Percentiles rank a stretch among this genome's conserved stretches.
phyloP scores from a whole-genome alignment of 2,113 vertebrate species.

The Dissostichus mawsoni region DNA sequence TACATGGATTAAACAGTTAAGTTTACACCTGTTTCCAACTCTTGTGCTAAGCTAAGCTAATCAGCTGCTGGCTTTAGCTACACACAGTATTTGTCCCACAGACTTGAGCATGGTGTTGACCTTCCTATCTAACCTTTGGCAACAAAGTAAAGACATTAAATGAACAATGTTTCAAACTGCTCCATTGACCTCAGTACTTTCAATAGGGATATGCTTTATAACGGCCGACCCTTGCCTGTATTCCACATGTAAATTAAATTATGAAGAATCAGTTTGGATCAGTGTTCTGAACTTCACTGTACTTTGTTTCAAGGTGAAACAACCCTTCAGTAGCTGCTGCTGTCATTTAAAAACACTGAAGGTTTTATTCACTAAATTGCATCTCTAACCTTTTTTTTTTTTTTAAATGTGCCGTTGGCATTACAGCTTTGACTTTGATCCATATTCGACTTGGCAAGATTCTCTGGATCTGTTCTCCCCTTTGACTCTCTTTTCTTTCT shows the following conservation, averaged over 20 bases:
- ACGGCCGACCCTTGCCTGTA: too few relatives aligned
- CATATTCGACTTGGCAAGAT: conserved; percentile 54
- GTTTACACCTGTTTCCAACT: neutral
- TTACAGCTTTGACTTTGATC: conserved; percentile 57
- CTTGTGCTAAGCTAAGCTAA: too few relatives aligned
- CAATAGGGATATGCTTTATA: too few relatives aligned
- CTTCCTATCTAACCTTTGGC: neutral
- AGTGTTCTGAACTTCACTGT: too few relatives aligned
- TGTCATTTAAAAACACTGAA: conserved; percentile 33
- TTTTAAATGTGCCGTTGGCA: conserved; percentile 26
- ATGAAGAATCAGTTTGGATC: too few relatives aligned
- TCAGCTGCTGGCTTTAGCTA: too few relatives aligned
- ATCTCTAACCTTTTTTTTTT: conserved; percentile 36
- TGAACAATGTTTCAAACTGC: too few relatives aligned
- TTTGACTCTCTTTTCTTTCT: conserved; percentile 31
- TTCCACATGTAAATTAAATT: too few relatives aligned
- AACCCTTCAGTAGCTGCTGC: neutral
- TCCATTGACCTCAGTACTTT: too few relatives aligned
- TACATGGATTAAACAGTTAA: too few relatives aligned
- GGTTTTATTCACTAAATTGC: conserved; percentile 41
- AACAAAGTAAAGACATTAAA: neutral
- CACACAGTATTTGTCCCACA: too few relatives aligned
- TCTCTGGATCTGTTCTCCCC: conserved; percentile 40
- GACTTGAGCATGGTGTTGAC: too few relatives aligned
- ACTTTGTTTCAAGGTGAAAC: conserved; percentile 42